phyloP scores from a whole-genome alignment of 2,113 vertebrate species.

The Tapirus terrestris region DNA sequence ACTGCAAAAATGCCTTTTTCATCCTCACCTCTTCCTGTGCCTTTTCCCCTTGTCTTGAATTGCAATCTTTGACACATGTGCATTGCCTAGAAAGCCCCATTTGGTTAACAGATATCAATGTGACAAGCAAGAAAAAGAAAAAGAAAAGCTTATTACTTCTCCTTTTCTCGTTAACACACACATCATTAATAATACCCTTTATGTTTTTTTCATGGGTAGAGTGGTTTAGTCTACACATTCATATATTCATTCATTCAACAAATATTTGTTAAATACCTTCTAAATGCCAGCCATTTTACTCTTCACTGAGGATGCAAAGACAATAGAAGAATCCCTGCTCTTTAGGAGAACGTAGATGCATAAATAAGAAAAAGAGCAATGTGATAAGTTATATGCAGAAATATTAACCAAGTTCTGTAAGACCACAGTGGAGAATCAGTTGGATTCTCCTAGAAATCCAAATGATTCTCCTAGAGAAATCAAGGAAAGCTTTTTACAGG shows the following conservation, averaged over 20 bases:
- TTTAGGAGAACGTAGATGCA: not conserved
- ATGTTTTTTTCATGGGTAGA: slow-evolving; percentile 11
- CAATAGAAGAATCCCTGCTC: not conserved
- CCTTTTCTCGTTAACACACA: slow-evolving; percentile 20
- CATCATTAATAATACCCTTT: slow-evolving; percentile 45
- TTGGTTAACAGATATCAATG: slow-evolving; percentile 42
- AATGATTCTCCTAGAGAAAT: slow-evolving; percentile 1
- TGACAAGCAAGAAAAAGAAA: slow-evolving; percentile 46
- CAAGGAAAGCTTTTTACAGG: not conserved
- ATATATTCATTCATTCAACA: slow-evolving; percentile 44
- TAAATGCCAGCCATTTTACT: slow-evolving; percentile 18
- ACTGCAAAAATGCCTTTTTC: slow-evolving; percentile 10
- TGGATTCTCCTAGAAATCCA: slow-evolving; percentile 6
- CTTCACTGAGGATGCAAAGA: slow-evolving; percentile 15
- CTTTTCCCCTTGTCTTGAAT: slow-evolving; percentile 18
- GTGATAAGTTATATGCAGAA: not conserved
- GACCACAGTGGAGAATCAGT: not conserved
- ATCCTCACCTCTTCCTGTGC: not conserved
- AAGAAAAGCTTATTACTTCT: slow-evolving; percentile 1
- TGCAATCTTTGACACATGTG: not conserved
- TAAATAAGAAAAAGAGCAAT: not conserved
- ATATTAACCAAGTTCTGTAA: not conserved
- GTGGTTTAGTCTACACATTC: not conserved
- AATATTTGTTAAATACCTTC: slow-evolving; percentile 38
- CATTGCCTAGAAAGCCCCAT: not conserved